Evolutionary conservation across 35 echinoderm and acorn worm species (phyloP), one percentile per base, ranked within the genome.

Genomic region (Lytechinus pictus): DNA sequence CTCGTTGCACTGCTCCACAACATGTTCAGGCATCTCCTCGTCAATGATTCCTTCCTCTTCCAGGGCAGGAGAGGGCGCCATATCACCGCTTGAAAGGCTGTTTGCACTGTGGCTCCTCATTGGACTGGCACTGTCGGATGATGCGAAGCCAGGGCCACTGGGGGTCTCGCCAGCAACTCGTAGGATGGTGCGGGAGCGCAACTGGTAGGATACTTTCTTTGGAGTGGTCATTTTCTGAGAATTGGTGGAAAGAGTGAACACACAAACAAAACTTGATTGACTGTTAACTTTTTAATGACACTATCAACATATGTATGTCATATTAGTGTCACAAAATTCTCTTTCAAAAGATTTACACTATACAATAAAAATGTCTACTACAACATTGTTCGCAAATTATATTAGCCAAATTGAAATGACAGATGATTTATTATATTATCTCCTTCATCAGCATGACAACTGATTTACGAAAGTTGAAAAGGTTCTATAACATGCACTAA

Each of bases 1-100:
- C 91, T 99, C 98, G n/a, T 96, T 95, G 87, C 96, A 97, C 54
- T 99, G 97, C 57, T 99, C 97, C 19, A 97, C 86, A 9, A 99
- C 93, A 16, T 99, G 97, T 8, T 97, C 97, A 4, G 98, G 98
- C 54, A 99, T 95, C 9, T 97, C 97, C 61, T 97, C 98, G 8
- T 97, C 98, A 7, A 97, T 94, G 53, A 99, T 99, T 19, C 98
- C 98, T n/a, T 96, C 94, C 28, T 89, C 58, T 28, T 16, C 61
- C 28, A 92, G 16, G 56, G 90, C 86, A 28, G 86, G 52, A 21
- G 91, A 94, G n/a, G 51, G 10, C 5, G 51, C 53, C 10, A 55
- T 4, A 14, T 57, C 92, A 3, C 54, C 54, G 21, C 52, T 54
- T 28, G 88, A 0, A 54, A 44, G 52, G 16, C 29, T 52, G 52